Evolutionary conservation across 2,113 vertebrate genomes (phyloP).

Genomic region (Neolamprologus sp.): DNA sequence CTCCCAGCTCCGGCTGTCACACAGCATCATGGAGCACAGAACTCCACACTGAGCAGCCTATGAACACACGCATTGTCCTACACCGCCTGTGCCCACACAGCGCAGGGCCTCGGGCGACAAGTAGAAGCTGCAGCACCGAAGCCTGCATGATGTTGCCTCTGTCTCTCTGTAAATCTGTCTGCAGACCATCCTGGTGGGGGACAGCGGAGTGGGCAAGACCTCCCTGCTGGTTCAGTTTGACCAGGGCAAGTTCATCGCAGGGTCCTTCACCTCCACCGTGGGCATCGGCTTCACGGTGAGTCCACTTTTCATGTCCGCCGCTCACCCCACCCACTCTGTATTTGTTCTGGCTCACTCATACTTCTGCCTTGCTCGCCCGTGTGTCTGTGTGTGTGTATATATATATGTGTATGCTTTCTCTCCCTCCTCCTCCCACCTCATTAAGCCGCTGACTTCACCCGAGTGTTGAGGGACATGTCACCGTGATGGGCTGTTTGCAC

Average conservation of each 20-base stretch:
- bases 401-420: neutral
- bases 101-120: neutral
- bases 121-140: neutral
- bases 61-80: neutral
- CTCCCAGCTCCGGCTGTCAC: conserved; percentile 14
- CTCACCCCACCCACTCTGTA: neutral
- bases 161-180: conserved; percentile 1
- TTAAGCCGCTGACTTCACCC: neutral
- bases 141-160: neutral
- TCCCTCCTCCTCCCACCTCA: neutral
- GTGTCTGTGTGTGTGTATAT: neutral
- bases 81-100: neutral
- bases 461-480: neutral
- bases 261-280: conserved; percentile 83
- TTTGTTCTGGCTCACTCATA: neutral
- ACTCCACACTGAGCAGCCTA: neutral
- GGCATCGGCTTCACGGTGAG: conserved; percentile 88
- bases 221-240: conserved; percentile 86
- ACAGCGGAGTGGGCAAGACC: conserved; percentile 84
- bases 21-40: neutral
- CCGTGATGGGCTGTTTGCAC: neutral
- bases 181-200: conserved; percentile 85
- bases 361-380: neutral
- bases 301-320: neutral
- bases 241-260: conserved; percentile 85